These are phyloP conservation scores for Pogonomyrmex californicus DNA, from an alignment of 1,140 invertebrate genomes.

Conservation along the genomic window DNA sequence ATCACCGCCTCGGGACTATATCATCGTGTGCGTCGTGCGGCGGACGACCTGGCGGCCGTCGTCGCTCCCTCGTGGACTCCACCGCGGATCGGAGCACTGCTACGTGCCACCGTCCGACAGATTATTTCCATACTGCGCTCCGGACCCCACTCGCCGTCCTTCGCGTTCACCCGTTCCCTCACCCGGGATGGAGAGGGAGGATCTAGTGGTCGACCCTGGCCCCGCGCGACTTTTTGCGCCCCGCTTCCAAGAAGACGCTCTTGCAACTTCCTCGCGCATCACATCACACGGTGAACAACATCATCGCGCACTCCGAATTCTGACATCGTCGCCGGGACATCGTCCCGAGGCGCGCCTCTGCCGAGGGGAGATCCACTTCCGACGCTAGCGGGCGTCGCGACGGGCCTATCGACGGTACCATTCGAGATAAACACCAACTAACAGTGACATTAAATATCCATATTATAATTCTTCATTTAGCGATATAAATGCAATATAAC, in stretches of 20 bases:
- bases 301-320: not conserved
- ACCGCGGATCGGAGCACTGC: not conserved
- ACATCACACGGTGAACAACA: not conserved
- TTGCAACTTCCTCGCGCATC: not conserved
- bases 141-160: constrained; percentile 17
- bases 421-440: no score
- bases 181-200: not conserved
- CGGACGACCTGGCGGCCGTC: not conserved
- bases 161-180: constrained; percentile 4
- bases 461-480: no score
- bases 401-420: not conserved
- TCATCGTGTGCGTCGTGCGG: constrained; percentile 10
- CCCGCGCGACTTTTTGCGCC: constrained; percentile 9
- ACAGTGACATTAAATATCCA: no score
- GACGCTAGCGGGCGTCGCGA: not conserved
- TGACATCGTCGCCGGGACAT: not conserved
- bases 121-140: constrained; percentile 63
- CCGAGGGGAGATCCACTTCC: not conserved
- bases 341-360: not conserved
- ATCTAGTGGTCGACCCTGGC: not conserved
- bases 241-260: constrained; percentile 19
- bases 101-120: constrained; percentile 9
- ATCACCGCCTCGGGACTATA: not conserved
- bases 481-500: no score
- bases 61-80: constrained; percentile 10